These are phyloP conservation scores for Paramormyrops hopkinsi DNA, from an alignment of 2,797 vertebrate genomes.

Conservation along the genomic window DNA sequence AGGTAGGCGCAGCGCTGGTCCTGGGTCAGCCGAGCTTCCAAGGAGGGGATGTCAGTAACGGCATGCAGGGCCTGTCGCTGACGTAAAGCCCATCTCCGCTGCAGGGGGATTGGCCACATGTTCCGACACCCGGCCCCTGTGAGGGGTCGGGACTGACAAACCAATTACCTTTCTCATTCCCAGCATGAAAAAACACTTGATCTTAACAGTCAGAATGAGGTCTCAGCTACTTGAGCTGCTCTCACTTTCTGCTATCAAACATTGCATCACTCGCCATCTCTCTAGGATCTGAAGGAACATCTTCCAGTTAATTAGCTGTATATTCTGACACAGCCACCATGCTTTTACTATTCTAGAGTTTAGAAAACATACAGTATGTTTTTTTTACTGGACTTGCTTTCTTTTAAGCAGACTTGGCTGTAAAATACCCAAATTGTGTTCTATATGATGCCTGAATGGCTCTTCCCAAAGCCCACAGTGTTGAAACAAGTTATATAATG, in stretches of 20 bases:
- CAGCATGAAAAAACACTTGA: background rate
- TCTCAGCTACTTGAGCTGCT: background rate
- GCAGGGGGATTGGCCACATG: background rate
- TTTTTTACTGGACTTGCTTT: background rate
- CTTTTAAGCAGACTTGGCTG: background rate
- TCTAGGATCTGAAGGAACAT: conserved; percentile 3
- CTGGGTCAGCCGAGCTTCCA: background rate
- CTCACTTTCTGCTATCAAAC: conserved; percentile 3
- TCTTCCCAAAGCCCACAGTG: background rate
- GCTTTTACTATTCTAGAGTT: background rate
- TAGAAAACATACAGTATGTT: background rate
- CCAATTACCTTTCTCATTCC: conserved; percentile 8
- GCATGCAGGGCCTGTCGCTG: background rate
- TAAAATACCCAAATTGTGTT: background rate
- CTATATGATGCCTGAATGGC: background rate
- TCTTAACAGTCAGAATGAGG: background rate
- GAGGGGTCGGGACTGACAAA: background rate
- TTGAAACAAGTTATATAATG: background rate
- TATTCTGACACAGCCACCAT: background rate
- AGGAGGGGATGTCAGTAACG: background rate
- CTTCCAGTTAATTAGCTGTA: background rate
- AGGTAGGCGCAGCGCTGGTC: background rate
- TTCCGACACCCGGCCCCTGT: background rate
- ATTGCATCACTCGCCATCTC: background rate
- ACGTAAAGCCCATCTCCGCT: background rate